Conservation (phyloP, 2,888 invertebrate species). For the Ernsta delagoae region DNA sequence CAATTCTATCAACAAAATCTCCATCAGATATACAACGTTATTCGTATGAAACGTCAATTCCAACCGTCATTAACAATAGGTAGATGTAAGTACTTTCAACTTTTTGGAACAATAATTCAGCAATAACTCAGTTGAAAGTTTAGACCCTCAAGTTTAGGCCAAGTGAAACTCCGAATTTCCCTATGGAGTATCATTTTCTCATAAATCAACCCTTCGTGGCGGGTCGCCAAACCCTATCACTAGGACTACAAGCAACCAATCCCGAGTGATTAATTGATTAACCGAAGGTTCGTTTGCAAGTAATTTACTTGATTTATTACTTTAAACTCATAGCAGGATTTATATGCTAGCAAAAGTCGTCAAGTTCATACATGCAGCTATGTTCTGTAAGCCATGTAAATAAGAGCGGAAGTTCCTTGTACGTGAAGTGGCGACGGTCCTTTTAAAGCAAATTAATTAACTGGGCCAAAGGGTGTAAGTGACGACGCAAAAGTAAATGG, state of each 20-base stretch:
- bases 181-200: slow-evolving; percentile 74
- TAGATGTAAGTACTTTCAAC: slow-evolving; percentile 6
- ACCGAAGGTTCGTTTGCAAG: slow-evolving; percentile 67
- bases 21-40: background rate
- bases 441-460: slow-evolving; percentile 49
- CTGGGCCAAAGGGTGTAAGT: slow-evolving; percentile 46
- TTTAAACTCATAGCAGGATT: slow-evolving; percentile 41
- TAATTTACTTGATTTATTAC: slow-evolving; percentile 79
- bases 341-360: slow-evolving; percentile 42
- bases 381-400: slow-evolving; percentile 39
- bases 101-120: slow-evolving; percentile 34
- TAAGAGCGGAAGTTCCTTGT: slow-evolving; percentile 41
- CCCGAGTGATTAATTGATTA: slow-evolving; percentile 81
- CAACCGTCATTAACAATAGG: background rate
- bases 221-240: slow-evolving; percentile 67
- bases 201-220: slow-evolving; percentile 75
- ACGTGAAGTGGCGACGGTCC: slow-evolving; percentile 40
- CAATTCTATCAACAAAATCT: background rate
- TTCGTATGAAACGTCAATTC: background rate
- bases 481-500: slow-evolving; percentile 45
- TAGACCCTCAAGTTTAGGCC: slow-evolving; percentile 36
- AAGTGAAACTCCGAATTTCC: slow-evolving; percentile 61
- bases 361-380: slow-evolving; percentile 43
- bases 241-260: slow-evolving; percentile 62
- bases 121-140: slow-evolving; percentile 37